phyloP scores from a whole-genome alignment of 2,888 invertebrate genomes.

The Cordilura impudica region DNA sequence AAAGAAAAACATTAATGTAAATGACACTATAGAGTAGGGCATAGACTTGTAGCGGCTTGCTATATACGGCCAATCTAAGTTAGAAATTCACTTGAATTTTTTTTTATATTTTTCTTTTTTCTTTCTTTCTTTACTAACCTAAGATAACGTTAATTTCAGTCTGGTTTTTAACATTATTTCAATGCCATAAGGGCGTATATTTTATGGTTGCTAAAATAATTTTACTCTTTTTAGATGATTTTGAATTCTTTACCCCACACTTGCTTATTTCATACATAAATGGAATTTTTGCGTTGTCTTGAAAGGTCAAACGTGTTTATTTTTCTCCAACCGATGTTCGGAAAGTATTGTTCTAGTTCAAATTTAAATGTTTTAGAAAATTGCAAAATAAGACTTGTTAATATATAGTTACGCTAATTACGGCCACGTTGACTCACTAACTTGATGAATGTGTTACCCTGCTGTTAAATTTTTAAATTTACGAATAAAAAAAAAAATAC shows the following conservation, averaged over 20 bases:
- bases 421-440: no score
- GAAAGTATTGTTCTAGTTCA: no score
- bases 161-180: conserved; percentile 28
- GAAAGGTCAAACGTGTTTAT: conserved; percentile 41
- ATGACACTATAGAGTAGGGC: conserved; percentile 18
- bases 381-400: no score
- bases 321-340: background rate
- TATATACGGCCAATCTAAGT: background rate
- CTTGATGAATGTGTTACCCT: no score
- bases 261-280: background rate
- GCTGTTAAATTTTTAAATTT: no score
- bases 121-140: background rate
- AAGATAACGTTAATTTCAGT: conserved; percentile 34
- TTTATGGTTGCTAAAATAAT: conserved; percentile 45
- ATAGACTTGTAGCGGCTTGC: background rate
- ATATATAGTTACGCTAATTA: no score
- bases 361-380: no score
- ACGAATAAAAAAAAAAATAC: no score
- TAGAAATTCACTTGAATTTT: background rate
- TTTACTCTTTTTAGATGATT: conserved; percentile 18
- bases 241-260: background rate
- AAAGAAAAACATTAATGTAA: conserved; percentile 28
- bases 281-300: conserved; percentile 8
- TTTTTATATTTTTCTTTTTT: background rate
- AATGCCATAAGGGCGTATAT: conserved; percentile 41